These are phyloP conservation scores for Megaceryle alcyon DNA, from an alignment of 2,797 vertebrate species.

Conservation along the genomic window DNA sequence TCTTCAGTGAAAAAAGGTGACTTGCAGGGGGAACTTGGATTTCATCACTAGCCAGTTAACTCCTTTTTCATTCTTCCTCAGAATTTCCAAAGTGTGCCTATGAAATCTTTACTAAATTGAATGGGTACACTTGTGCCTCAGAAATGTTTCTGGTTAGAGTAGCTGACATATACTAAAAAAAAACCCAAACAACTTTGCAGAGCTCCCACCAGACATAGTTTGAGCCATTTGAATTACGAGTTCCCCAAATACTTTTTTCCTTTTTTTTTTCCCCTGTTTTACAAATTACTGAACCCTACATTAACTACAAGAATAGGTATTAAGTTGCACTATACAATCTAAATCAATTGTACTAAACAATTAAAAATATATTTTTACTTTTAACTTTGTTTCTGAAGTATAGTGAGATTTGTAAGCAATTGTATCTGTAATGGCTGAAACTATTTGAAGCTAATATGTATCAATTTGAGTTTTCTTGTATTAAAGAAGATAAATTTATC, in stretches of 20 bases:
- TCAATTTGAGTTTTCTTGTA: not conserved
- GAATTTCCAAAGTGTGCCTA: not conserved
- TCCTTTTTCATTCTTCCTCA: not conserved
- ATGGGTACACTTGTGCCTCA: not conserved
- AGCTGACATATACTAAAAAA: not conserved
- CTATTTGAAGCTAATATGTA: not conserved
- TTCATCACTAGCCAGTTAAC: not conserved
- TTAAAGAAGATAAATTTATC: not conserved
- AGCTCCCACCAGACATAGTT: not conserved
- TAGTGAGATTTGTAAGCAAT: not conserved
- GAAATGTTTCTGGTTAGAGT: not conserved
- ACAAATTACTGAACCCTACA: not conserved
- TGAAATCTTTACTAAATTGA: not conserved
- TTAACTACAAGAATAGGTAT: not conserved
- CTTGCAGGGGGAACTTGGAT: not conserved
- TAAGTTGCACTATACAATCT: not conserved
- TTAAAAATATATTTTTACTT: not conserved
- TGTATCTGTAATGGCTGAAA: not conserved
- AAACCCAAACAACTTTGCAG: not conserved
- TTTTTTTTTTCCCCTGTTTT: not conserved
- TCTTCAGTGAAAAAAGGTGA: not conserved
- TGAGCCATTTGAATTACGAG: not conserved
- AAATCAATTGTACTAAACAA: too few species aligned
- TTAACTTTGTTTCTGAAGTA: not conserved
- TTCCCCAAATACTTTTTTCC: not conserved